These are phyloP conservation scores for Pomacea canaliculata DNA, from an alignment of 2,888 invertebrate species.

Conservation along the genomic window DNA sequence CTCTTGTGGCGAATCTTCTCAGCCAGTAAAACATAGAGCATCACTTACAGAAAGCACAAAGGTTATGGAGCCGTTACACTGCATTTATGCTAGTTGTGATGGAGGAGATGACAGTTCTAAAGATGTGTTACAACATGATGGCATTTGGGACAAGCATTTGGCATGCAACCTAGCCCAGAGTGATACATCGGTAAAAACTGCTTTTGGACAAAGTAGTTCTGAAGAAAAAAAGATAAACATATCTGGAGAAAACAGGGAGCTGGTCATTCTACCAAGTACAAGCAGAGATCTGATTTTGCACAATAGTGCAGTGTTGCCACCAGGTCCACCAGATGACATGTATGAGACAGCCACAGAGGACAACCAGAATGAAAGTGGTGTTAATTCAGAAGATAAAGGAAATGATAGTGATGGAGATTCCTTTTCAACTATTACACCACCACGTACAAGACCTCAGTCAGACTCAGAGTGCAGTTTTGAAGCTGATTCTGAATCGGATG, in stretches of 20 bases:
- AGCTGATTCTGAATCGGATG: not conserved
- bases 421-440: slow-evolving; percentile 22
- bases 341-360: slow-evolving; percentile 19
- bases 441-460: slow-evolving; percentile 23
- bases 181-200: not conserved
- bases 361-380: not conserved
- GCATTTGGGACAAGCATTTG: too few species aligned
- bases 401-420: slow-evolving; percentile 13
- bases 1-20: not conserved
- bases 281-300: too few species aligned
- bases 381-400: not conserved
- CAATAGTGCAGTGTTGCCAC: too few species aligned
- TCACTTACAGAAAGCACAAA: not conserved
- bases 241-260: too few species aligned
- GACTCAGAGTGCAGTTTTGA: slow-evolving; percentile 13
- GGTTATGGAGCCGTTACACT: not conserved
- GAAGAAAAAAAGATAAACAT: too few species aligned
- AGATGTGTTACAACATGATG: too few species aligned
- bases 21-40: too few species aligned
- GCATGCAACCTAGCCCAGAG: not conserved
- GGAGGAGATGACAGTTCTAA: not conserved
- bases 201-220: too few species aligned
- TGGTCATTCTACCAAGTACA: too few species aligned
- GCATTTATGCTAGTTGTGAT: not conserved
- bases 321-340: not conserved